Conservation (phyloP, 1,140 invertebrate species). For the Tigriopus japonicus region DNA sequence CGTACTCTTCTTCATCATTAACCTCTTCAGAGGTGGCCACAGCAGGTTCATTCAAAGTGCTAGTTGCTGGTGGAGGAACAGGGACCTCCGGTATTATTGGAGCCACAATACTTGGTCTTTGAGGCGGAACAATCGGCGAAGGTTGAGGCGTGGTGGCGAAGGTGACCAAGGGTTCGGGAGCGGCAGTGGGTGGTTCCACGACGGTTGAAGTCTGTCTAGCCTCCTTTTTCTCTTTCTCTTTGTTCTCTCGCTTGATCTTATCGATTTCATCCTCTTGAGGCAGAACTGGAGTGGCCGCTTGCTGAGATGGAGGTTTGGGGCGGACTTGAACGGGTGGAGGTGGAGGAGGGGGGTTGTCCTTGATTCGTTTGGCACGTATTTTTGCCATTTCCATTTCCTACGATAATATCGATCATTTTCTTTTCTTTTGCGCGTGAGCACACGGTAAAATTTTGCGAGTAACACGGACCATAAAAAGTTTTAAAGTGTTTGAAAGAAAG, state of each 20-base stretch:
- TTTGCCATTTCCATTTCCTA: conserved; percentile 18
- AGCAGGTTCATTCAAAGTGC: background rate
- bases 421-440: background rate
- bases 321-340: conserved; percentile 25
- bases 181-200: conserved; percentile 16
- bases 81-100: too few relatives aligned
- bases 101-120: too few relatives aligned
- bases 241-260: conserved; percentile 70
- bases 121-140: too few relatives aligned
- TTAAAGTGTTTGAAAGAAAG: background rate
- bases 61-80: background rate
- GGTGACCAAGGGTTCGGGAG: background rate
- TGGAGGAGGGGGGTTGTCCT: conserved; percentile 22
- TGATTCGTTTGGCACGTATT: conserved; percentile 17
- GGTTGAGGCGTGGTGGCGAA: too few relatives aligned
- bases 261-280: conserved; percentile 69
- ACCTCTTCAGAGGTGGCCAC: background rate
- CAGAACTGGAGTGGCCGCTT: conserved; percentile 41
- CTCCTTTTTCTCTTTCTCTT: conserved; percentile 27
- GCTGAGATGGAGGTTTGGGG: conserved; percentile 19
- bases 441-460: background rate
- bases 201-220: conserved; percentile 13
- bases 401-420: background rate
- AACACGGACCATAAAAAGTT: background rate
- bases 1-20: conserved; percentile 12